These are phyloP conservation scores for Nerophis lumbriciformis DNA, from an alignment of 2,113 vertebrate genomes.

Conservation along the genomic window DNA sequence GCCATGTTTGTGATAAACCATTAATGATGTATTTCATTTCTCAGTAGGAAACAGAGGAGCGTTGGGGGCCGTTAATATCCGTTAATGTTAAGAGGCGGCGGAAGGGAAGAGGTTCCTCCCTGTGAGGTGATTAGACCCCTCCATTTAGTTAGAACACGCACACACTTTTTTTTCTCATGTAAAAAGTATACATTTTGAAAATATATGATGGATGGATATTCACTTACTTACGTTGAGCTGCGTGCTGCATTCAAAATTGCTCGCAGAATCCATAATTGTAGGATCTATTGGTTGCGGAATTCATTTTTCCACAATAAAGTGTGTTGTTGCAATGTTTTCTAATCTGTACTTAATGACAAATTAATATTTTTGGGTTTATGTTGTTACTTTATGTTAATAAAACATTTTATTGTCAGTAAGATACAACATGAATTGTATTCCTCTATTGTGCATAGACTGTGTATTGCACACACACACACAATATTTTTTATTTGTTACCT, in stretches of 20 bases:
- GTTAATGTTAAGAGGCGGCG: constrained; percentile 65
- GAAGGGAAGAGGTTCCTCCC: constrained; percentile 62
- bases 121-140: constrained; percentile 62
- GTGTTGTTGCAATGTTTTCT: too few species aligned
- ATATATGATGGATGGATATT: constrained; percentile 1
- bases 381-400: too few species aligned
- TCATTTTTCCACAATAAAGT: too few species aligned
- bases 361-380: neutral
- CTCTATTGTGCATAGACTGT: too few species aligned
- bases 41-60: constrained; percentile 60
- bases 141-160: constrained; percentile 60
- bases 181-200: constrained; percentile 1
- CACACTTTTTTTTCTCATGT: neutral
- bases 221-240: constrained; percentile 1
- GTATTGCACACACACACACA: too few species aligned
- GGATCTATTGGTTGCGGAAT: too few species aligned
- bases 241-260: neutral
- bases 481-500: too few species aligned
- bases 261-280: neutral
- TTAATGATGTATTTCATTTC: constrained; percentile 69
- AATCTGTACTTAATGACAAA: too few species aligned
- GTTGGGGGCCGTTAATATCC: constrained; percentile 66
- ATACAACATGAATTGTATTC: too few species aligned
- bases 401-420: too few species aligned
- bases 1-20: constrained; percentile 69